Evolutionary conservation across 1,140 invertebrate genomes (phyloP).

Genomic region (Solenopsis fugax): DNA sequence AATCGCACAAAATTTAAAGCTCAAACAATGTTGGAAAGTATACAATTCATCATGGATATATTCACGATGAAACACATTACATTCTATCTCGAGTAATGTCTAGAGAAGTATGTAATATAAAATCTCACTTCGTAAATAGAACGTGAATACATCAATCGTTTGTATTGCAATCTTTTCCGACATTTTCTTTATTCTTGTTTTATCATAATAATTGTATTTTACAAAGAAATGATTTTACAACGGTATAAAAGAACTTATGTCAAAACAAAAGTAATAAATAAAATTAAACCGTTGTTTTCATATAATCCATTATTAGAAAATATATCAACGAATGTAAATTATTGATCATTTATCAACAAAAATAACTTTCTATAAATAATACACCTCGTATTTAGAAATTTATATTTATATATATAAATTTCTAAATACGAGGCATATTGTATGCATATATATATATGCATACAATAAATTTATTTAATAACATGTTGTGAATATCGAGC

Average conservation of each 20-base stretch:
- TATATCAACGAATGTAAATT: not conserved
- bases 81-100: conserved; percentile 1
- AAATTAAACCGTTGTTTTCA: not conserved
- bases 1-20: not conserved
- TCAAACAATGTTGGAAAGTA: not conserved
- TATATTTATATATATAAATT: not conserved
- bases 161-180: conserved; percentile 10
- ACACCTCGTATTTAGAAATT: too few species aligned
- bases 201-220: not conserved
- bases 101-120: conserved; percentile 5
- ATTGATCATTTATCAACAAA: not conserved
- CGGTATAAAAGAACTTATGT: not conserved
- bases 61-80: not conserved
- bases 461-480: not conserved
- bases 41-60: not conserved
- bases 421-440: not conserved
- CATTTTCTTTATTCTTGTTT: not conserved
- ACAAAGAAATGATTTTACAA: not conserved
- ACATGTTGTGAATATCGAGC: not conserved
- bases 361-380: too few species aligned
- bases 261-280: not conserved
- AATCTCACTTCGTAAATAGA: conserved; percentile 14
- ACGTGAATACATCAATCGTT: conserved; percentile 2
- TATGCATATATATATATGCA: not conserved
- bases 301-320: not conserved